Base-by-base conservation (phyloP, 1,140 invertebrate genomes). In the Aphidius ervi region DNA sequence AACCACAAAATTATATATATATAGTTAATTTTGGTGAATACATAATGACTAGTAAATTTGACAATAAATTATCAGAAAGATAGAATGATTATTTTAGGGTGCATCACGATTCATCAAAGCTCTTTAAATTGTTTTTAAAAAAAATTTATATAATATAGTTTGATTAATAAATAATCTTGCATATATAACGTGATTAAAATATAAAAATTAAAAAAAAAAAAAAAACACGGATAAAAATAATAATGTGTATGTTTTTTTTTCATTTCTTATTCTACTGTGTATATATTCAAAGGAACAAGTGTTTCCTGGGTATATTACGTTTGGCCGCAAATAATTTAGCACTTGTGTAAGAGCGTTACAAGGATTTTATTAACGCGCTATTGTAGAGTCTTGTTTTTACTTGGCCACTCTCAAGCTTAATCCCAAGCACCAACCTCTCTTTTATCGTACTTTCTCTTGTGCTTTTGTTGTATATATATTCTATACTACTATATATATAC, bases 1-100 rank as follows among this genome's bases (percentile, higher is more conserved):
- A 53, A 57, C 61, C 61, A 59, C 64, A 65, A 65, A 65, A 62
- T 62, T 58, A 65, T 60, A 62, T 65, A 62, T 62, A 65, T 65
- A 61, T 62, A 65, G 64, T 65, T 53, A 41, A 52, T 40, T 37
- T 54, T 37, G 40, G 58, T 47, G 58, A 65, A 65, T 65, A 61
- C 64, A 63, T 65, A 62, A 65, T 65, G 54, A 31, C 23, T 31
- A 31, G 23, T 31, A 31, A 1, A 49, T 43, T 37, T 49, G 40
- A 39, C 45, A 59, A 49, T 52, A 42, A 47, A 52, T 52, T 59
- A 59, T 49, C 16, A 16, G 1, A 16, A 16, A 16, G 16, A 16
- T 16, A 16, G 16, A 16, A 16, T 16, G 16, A 16, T 16, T 16
- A 16, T 16, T 16, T 16, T 16, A 16, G 16, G 16, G 16, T 16